phyloP scores from a whole-genome alignment of 2,113 vertebrate species.

The Laticauda colubrina region DNA sequence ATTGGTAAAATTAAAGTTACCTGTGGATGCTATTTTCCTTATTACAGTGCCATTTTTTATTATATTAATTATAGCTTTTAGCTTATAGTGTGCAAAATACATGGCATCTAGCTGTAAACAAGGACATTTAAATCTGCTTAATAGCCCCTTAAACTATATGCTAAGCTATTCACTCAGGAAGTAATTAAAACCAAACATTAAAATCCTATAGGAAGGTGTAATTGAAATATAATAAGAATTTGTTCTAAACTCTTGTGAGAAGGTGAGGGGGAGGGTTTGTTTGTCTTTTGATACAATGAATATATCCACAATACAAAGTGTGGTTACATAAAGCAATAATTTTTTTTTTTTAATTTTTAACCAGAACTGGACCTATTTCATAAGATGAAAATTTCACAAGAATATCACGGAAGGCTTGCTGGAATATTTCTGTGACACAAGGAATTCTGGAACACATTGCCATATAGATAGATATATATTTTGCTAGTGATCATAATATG shows the following conservation, averaged over 20 bases:
- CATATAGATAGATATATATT: background rate
- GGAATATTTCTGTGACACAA: background rate
- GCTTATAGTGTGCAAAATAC: constrained; percentile 56
- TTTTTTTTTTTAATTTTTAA: background rate
- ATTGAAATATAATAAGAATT: constrained; percentile 34
- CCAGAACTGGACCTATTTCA: background rate
- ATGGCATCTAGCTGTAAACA: constrained; percentile 52
- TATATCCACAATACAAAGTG: background rate
- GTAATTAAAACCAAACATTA: constrained; percentile 39
- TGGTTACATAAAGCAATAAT: background rate
- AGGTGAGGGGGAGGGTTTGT: background rate
- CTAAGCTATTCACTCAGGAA: constrained; percentile 52
- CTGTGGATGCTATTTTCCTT: constrained; percentile 29
- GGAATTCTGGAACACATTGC: background rate
- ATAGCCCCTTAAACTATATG: constrained; percentile 60
- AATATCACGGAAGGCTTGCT: background rate
- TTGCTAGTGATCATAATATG: background rate
- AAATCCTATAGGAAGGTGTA: constrained; percentile 31
- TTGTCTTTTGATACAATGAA: background rate
- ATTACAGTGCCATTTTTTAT: constrained; percentile 51
- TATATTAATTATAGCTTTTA: constrained; percentile 53
- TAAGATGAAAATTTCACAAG: background rate
- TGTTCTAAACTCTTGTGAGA: constrained; percentile 6
- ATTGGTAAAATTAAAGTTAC: constrained; percentile 20
- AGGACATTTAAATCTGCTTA: constrained; percentile 55